phyloP scores from a whole-genome alignment of 2,888 invertebrate species.

The Zaprionus bogoriensis region DNA sequence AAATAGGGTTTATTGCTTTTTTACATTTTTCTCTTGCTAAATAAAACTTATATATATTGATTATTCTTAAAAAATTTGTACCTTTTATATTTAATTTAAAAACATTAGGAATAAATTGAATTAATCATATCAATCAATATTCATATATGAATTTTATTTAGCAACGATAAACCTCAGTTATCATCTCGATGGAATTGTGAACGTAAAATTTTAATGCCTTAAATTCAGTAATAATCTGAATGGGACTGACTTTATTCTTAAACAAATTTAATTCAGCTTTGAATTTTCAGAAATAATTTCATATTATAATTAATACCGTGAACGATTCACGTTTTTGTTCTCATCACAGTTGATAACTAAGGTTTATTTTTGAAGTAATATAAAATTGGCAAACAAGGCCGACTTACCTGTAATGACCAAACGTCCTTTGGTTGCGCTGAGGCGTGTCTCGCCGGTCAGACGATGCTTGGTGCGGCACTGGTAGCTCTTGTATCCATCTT shows the following conservation, averaged over 20 bases:
- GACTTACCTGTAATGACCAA: slow-evolving; percentile 97
- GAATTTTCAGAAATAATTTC: not conserved
- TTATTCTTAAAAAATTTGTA: not conserved
- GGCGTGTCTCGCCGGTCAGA: slow-evolving; percentile 94
- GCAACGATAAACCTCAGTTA: slow-evolving; percentile 23
- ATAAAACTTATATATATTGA: not conserved
- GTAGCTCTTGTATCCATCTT: slow-evolving; percentile 96
- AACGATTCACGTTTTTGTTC: not conserved
- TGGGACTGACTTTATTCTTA: too few relatives aligned
- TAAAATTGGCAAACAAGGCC: slow-evolving; percentile 56
- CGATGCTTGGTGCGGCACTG: slow-evolving; percentile 97
- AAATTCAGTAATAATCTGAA: not conserved
- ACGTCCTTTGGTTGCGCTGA: slow-evolving; percentile 96
- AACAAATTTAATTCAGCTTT: too few relatives aligned
- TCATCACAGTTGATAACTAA: slow-evolving; percentile 18
- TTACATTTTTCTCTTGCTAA: not conserved
- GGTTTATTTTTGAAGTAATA: slow-evolving; percentile 3
- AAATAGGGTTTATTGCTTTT: slow-evolving; percentile 4
- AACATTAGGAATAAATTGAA: too few relatives aligned
- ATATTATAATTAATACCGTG: not conserved
- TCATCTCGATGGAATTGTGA: not conserved
- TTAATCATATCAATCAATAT: not conserved
- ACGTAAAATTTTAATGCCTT: too few relatives aligned
- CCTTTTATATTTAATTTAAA: not conserved
- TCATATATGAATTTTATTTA: slow-evolving; percentile 34